phyloP scores from a whole-genome alignment of 2,888 invertebrate species.

The Oegoconia quadripuncta region DNA sequence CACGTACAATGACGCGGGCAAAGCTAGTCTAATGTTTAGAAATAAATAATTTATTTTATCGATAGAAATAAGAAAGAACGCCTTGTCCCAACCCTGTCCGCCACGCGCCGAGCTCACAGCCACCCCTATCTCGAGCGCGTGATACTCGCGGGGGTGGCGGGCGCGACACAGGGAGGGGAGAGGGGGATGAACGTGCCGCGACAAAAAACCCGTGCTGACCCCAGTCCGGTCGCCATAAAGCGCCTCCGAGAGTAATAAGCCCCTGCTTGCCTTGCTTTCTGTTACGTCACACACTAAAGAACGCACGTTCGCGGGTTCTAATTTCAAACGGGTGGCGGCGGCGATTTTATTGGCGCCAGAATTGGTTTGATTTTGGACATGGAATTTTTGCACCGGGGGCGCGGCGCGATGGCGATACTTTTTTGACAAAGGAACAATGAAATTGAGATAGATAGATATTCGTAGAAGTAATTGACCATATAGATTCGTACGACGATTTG shows the following conservation, averaged over 20 bases:
- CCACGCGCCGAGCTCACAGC: slow-evolving; percentile 18
- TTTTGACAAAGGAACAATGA: too few relatives aligned
- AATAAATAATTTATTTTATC: neutral
- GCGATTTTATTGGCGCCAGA: slow-evolving; percentile 17
- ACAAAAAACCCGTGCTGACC: slow-evolving; percentile 68
- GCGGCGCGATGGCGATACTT: too few relatives aligned
- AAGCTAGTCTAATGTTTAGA: too few relatives aligned
- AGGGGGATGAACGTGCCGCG: slow-evolving; percentile 55
- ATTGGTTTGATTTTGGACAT: too few relatives aligned
- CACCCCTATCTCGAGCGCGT: slow-evolving; percentile 36
- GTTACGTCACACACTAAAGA: slow-evolving; percentile 56
- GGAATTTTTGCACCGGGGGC: too few relatives aligned
- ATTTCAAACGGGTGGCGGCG: slow-evolving; percentile 60
- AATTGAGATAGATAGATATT: too few relatives aligned
- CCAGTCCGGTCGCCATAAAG: slow-evolving; percentile 62
- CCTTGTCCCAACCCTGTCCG: neutral
- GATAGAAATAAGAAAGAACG: neutral
- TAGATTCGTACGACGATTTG: too few relatives aligned
- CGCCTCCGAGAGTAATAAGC: slow-evolving; percentile 53
- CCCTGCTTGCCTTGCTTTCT: slow-evolving; percentile 56
- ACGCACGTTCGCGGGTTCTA: slow-evolving; percentile 65
- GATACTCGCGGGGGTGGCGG: slow-evolving; percentile 42
- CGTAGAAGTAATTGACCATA: too few relatives aligned
- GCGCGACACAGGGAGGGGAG: slow-evolving; percentile 21
- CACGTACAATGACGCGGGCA: too few relatives aligned